Conservation (phyloP, 2,888 invertebrate species). For the Punctoribates punctum region DNA sequence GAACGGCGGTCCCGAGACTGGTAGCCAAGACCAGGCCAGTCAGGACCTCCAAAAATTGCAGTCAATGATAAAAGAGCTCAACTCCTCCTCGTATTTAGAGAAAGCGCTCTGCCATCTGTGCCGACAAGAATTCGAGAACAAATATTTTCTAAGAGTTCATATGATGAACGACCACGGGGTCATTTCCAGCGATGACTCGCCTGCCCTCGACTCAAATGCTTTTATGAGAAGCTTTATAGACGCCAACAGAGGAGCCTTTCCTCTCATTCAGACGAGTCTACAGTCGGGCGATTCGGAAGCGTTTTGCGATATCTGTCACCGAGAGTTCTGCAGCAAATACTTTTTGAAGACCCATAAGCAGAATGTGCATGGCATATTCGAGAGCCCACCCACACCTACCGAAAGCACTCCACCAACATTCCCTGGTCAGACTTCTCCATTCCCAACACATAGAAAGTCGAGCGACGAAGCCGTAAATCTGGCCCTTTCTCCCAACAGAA, state of each 20-base stretch:
- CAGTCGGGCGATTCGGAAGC: constrained; percentile 48
- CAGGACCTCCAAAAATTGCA: constrained; percentile 83
- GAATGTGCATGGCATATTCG: constrained; percentile 61
- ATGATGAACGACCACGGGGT: constrained; percentile 66
- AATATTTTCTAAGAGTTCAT: constrained; percentile 67
- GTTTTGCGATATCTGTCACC: constrained; percentile 61
- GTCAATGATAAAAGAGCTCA: constrained; percentile 83
- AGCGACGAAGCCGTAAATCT: constrained; percentile 22
- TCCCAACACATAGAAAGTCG: constrained; percentile 15
- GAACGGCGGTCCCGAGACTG: not conserved
- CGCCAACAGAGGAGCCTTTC: not conserved
- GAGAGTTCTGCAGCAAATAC: constrained; percentile 62
- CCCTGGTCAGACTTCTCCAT: not conserved
- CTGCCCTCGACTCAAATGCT: constrained; percentile 6
- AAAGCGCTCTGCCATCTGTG: constrained; percentile 63
- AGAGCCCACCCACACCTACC: constrained; percentile 15
- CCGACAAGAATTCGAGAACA: constrained; percentile 67
- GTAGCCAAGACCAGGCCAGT: constrained; percentile 59
- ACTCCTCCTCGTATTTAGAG: constrained; percentile 56
- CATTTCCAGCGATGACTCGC: constrained; percentile 11
- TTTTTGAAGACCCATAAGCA: constrained; percentile 63
- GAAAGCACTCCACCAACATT: constrained; percentile 20
- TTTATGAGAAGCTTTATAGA: constrained; percentile 25
- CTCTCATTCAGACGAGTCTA: constrained; percentile 39
- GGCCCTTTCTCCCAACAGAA: constrained; percentile 24